Conservation (phyloP, 2,113 vertebrate genomes). For the Orthochromis malagaraziensis region DNA sequence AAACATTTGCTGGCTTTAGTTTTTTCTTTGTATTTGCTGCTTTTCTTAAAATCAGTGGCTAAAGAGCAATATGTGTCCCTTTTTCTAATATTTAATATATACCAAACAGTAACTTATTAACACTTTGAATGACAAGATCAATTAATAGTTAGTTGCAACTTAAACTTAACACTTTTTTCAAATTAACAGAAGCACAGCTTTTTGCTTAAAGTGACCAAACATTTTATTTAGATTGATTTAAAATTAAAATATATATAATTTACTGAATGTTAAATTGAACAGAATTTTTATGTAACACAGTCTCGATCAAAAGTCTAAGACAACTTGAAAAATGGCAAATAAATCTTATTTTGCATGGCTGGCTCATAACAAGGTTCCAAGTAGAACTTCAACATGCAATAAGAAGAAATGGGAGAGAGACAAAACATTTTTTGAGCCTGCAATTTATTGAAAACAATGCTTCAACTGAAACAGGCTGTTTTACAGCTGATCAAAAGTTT, state of each 20-base stretch:
- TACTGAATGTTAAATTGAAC: not conserved
- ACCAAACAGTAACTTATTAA: not conserved
- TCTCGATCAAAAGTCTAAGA: not conserved
- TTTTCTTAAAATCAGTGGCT: not conserved
- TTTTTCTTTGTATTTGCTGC: not conserved
- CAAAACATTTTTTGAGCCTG: rapidly evolving
- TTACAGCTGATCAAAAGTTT: rapidly evolving
- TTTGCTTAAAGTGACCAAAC: rapidly evolving
- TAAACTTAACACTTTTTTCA: not conserved
- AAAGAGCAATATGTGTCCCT: rapidly evolving
- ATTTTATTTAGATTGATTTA: not conserved
- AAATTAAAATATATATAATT: not conserved
- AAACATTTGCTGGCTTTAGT: not conserved
- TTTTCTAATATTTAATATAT: not conserved
- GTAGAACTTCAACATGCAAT: not conserved
- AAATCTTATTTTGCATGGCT: not conserved
- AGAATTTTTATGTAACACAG: not conserved
- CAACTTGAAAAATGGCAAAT: rapidly evolving
- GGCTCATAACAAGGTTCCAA: not conserved
- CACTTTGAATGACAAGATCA: not conserved
- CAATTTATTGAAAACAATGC: not conserved
- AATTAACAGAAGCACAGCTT: not conserved
- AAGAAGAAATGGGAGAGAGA: not conserved
- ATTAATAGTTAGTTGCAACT: not conserved
- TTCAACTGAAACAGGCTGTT: not conserved